phyloP scores from a whole-genome alignment of 2,113 vertebrate species.

The Laticauda laticaudata region DNA sequence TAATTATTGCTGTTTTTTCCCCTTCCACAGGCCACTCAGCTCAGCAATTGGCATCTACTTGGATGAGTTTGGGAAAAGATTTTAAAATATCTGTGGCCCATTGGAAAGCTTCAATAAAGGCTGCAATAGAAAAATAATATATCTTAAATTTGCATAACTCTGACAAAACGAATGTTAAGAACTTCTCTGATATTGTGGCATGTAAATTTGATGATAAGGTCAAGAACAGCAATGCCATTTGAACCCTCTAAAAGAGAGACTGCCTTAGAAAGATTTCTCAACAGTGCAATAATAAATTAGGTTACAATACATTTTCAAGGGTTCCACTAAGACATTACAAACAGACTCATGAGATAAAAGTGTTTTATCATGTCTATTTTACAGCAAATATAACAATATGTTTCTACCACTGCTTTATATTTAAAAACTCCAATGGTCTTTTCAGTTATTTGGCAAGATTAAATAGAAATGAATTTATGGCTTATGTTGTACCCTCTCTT shows the following conservation, averaged over 20 bases:
- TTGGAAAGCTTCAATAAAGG: conserved; percentile 12
- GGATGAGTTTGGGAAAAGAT: not conserved
- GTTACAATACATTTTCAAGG: conserved; percentile 14
- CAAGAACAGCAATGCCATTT: conserved; percentile 25
- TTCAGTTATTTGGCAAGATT: not conserved
- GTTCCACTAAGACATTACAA: conserved; percentile 10
- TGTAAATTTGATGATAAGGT: conserved; percentile 32
- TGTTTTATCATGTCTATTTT: conserved; percentile 19
- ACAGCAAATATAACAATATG: not conserved
- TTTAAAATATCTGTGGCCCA: conserved; percentile 2
- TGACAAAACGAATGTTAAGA: conserved; percentile 32
- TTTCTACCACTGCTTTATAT: conserved; percentile 7
- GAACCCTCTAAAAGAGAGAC: conserved; percentile 22
- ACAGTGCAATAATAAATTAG: conserved; percentile 35
- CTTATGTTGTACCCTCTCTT: not conserved
- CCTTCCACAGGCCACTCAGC: not conserved
- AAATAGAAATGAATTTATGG: conserved; percentile 4
- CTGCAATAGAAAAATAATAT: not conserved
- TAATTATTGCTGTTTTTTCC: not conserved
- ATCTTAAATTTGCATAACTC: conserved; percentile 4
- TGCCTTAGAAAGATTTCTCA: conserved; percentile 21
- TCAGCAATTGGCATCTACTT: conserved; percentile 6
- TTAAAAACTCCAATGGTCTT: not conserved
- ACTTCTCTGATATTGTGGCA: not conserved
- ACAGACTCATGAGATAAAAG: conserved; percentile 23